Percentiles rank a stretch among this genome's conserved stretches.
Evolutionary conservation across 2,888 invertebrate species (phyloP).

Genomic region (Trissolcus japonicus): DNA sequence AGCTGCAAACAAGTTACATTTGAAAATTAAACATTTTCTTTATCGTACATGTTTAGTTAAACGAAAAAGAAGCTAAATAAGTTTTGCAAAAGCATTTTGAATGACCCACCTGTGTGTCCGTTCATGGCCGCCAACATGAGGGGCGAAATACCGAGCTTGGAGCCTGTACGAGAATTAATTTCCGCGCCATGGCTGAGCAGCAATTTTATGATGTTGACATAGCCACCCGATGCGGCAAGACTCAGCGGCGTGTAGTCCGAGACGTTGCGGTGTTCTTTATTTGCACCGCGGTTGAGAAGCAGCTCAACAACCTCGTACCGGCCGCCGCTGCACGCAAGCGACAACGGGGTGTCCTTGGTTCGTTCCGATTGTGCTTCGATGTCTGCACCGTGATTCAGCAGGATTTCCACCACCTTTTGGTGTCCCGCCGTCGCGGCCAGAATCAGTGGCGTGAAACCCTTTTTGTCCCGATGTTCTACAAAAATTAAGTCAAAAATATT

Average conservation of each 20-base stretch:
- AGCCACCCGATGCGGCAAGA: constrained; percentile 98
- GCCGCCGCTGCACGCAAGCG: constrained; percentile 97
- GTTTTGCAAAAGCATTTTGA: neutral
- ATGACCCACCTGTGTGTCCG: constrained; percentile 84
- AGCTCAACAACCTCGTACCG: constrained; percentile 97
- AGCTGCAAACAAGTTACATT: constrained; percentile 77
- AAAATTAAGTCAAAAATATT: too few relatives aligned
- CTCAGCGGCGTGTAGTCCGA: constrained; percentile 99
- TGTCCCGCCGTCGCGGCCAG: constrained; percentile 98
- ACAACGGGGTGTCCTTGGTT: constrained; percentile 98
- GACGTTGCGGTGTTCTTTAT: constrained; percentile 98
- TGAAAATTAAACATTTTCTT: neutral
- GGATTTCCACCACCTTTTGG: constrained; percentile 92
- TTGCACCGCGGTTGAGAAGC: constrained; percentile 90
- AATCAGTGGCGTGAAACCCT: constrained; percentile 98
- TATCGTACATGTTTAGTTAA: neutral
- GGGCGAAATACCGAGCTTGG: constrained; percentile 98
- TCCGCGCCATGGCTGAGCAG: constrained; percentile 96
- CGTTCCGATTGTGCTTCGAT: constrained; percentile 99
- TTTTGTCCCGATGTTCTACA: constrained; percentile 96
- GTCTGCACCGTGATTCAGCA: constrained; percentile 95
- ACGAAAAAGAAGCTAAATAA: too few relatives aligned
- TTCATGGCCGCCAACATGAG: constrained; percentile 99
- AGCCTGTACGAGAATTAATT: constrained; percentile 97
- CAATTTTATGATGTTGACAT: constrained; percentile 97